Conservation (phyloP, 2,888 invertebrate species). For the Ormyrus labotus region DNA sequence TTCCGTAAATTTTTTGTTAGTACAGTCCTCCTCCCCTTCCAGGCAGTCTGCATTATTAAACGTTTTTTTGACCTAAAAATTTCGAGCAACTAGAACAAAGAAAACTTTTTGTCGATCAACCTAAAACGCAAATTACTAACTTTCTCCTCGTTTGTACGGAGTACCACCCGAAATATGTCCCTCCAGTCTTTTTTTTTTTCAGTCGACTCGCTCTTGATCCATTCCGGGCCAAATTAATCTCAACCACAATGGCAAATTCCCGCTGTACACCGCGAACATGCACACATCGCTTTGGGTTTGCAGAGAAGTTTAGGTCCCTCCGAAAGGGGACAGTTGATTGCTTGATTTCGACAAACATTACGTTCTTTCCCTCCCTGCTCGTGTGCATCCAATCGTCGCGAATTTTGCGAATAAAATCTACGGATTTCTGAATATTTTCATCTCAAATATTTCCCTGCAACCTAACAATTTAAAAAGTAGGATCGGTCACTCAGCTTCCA, state of each 20-base stretch:
- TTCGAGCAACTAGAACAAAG: not conserved
- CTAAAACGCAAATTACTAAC: not conserved
- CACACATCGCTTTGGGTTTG: not conserved
- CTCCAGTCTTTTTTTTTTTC: conserved; percentile 7
- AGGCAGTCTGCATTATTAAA: no score
- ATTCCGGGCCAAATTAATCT: conserved; percentile 42
- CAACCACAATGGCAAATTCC: conserved; percentile 14
- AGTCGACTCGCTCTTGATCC: conserved; percentile 21
- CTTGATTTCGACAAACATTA: conserved; percentile 72
- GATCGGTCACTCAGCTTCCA: no score
- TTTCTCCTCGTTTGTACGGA: not conserved
- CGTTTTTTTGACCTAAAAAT: no score
- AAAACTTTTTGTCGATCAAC: not conserved
- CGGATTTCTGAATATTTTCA: not conserved
- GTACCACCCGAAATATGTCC: not conserved
- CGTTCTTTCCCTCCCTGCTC: not conserved
- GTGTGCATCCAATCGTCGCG: no score
- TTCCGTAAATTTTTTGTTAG: no score
- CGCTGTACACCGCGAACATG: not conserved
- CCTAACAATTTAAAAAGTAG: no score
- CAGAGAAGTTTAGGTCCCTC: not conserved
- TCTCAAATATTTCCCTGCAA: no score
- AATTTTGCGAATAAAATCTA: conserved; percentile 17
- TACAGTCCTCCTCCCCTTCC: no score
- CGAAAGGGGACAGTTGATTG: conserved; percentile 63